Conservation (phyloP, 2,113 vertebrate genomes). For the Myotis davidii region DNA sequence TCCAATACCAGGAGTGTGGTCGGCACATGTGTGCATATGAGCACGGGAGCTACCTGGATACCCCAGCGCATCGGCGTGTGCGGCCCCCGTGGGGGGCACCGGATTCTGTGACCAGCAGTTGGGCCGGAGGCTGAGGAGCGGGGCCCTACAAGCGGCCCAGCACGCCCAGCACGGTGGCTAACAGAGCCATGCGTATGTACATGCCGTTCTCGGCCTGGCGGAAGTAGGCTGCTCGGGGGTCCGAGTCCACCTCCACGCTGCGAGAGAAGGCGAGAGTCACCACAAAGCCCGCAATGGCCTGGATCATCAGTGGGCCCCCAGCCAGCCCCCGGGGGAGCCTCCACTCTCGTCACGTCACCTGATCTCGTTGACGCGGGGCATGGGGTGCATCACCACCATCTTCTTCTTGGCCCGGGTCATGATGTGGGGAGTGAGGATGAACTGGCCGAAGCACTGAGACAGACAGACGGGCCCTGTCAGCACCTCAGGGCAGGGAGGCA, state of each 20-base stretch:
- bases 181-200: conserved; percentile 97
- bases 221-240: conserved; percentile 96
- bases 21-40: neutral
- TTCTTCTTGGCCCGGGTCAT: conserved; percentile 97
- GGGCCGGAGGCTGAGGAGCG: neutral
- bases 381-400: conserved; percentile 99
- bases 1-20: neutral
- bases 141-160: conserved; percentile 87
- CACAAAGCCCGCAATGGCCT: fast-evolving
- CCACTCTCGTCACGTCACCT: conserved; percentile 82
- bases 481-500: neutral
- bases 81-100: conserved; percentile 70
- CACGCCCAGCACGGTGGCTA: conserved; percentile 93
- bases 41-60: neutral
- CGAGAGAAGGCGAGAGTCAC: neutral
- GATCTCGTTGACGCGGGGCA: conserved; percentile 97
- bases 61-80: neutral
- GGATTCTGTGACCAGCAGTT: conserved; percentile 41
- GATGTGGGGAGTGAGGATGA: conserved; percentile 97
- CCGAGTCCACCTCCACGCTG: conserved; percentile 95
- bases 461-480: neutral
- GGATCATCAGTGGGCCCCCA: neutral
- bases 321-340: neutral
- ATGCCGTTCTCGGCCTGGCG: conserved; percentile 98
- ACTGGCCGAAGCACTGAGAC: conserved; percentile 95